A percentile compares a stretch with the other conserved stretches of the same genome.
phyloP scores from a whole-genome alignment of 2,888 invertebrate genomes.

The Spicauda simplicius region DNA sequence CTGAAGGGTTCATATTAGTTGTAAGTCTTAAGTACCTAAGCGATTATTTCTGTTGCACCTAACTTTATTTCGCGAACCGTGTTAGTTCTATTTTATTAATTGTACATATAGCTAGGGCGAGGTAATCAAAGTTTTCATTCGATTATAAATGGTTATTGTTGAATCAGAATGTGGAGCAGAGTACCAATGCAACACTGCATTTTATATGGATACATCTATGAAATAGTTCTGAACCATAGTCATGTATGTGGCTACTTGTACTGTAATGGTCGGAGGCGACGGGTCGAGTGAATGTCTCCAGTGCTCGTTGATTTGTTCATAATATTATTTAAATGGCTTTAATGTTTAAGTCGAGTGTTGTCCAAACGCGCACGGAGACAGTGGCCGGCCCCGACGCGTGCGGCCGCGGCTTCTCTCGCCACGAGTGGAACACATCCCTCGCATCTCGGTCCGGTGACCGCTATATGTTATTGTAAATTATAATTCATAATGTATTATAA shows the following conservation, averaged over 20 bases:
- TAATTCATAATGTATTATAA: conserved; percentile 53
- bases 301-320: conserved; percentile 28
- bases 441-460: conserved; percentile 60
- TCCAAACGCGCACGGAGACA: conserved; percentile 16
- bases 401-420: conserved; percentile 13
- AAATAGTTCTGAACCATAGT: conserved; percentile 52
- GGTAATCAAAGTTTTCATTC: conserved; percentile 71
- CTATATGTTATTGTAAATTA: conserved; percentile 55
- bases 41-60: conserved; percentile 77
- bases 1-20: conserved; percentile 76
- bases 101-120: conserved; percentile 81
- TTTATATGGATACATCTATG: conserved; percentile 62
- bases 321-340: conserved; percentile 22
- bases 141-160: conserved; percentile 71
- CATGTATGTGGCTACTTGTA: conserved; percentile 61
- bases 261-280: conserved; percentile 53
- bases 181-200: conserved; percentile 68
- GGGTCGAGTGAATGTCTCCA: conserved; percentile 48
- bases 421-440: conserved; percentile 61
- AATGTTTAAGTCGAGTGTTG: conserved; percentile 33
- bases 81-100: conserved; percentile 75
- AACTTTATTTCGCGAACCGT: conserved; percentile 76
- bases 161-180: conserved; percentile 62
- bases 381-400: conserved; percentile 34
- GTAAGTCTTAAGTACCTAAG: conserved; percentile 75